phyloP scores from a whole-genome alignment of 2,888 invertebrate genomes.

The Ophioninae sp. region DNA sequence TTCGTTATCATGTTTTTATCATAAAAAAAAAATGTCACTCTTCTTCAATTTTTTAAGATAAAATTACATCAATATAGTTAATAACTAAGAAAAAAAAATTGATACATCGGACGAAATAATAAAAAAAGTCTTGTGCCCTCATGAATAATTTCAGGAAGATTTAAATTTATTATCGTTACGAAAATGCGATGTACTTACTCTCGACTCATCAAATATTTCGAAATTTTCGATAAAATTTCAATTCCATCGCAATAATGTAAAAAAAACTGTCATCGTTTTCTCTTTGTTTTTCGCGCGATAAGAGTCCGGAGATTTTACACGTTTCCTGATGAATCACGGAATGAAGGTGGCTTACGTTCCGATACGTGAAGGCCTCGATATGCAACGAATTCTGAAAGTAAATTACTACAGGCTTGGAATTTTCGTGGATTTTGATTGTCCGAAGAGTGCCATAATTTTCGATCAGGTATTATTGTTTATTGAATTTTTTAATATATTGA shows the following conservation, averaged over 20 bases:
- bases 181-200: neutral
- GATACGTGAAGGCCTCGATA: constrained; percentile 61
- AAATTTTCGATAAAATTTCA: neutral
- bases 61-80: no score
- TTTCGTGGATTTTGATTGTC: constrained; percentile 72
- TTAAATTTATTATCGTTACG: neutral
- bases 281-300: neutral
- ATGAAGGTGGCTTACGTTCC: constrained; percentile 60
- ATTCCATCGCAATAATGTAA: neutral
- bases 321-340: constrained; percentile 50
- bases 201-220: neutral
- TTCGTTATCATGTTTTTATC: no score
- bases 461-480: constrained; percentile 64
- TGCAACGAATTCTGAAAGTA: constrained; percentile 67
- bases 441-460: constrained; percentile 65
- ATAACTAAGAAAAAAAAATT: no score
- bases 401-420: constrained; percentile 71
- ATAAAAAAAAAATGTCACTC: no score
- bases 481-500: neutral
- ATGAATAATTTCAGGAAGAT: neutral
- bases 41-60: no score
- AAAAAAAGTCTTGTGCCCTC: neutral
- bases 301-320: constrained; percentile 65
- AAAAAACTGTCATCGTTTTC: neutral
- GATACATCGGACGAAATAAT: neutral